Evolutionary conservation across 2,797 vertebrate species (phyloP).

Genomic region (Aeoliscus strigatus): DNA sequence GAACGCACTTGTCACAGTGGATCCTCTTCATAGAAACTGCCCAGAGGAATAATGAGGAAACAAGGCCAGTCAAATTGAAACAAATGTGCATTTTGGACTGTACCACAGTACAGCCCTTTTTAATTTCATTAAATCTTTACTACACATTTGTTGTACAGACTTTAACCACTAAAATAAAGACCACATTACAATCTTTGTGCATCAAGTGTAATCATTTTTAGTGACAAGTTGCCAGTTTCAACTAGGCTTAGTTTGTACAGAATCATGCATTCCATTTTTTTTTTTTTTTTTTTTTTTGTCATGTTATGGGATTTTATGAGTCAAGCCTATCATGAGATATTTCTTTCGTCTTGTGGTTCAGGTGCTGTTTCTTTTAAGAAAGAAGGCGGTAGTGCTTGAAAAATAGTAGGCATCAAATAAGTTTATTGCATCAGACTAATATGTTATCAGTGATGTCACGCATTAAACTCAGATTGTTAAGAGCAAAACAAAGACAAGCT

Average conservation of each 20-base stretch:
- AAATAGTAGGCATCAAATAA: constrained; percentile 32
- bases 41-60: constrained; percentile 15
- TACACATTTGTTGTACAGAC: neutral
- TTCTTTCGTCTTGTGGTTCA: constrained; percentile 18
- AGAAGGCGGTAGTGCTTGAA: constrained; percentile 37
- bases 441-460: constrained; percentile 14
- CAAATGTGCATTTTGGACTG: constrained; percentile 14
- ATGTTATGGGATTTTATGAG: neutral
- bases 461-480: constrained; percentile 23
- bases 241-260: too few relatives aligned
- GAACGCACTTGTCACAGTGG: constrained; percentile 48
- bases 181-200: neutral
- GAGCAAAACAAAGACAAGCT: constrained; percentile 40
- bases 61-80: constrained; percentile 18
- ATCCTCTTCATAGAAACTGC: constrained; percentile 38
- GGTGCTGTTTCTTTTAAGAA: constrained; percentile 20
- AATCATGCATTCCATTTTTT: too few relatives aligned
- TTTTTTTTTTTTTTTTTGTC: too few relatives aligned
- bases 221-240: too few relatives aligned
- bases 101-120: too few relatives aligned
- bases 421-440: constrained; percentile 25
- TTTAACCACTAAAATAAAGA: constrained; percentile 1
- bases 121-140: too few relatives aligned
- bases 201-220: constrained; percentile 1
- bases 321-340: constrained; percentile 13